Conservation (phyloP, 2,888 invertebrate species). For the Gandaritis pyraliata region DNA sequence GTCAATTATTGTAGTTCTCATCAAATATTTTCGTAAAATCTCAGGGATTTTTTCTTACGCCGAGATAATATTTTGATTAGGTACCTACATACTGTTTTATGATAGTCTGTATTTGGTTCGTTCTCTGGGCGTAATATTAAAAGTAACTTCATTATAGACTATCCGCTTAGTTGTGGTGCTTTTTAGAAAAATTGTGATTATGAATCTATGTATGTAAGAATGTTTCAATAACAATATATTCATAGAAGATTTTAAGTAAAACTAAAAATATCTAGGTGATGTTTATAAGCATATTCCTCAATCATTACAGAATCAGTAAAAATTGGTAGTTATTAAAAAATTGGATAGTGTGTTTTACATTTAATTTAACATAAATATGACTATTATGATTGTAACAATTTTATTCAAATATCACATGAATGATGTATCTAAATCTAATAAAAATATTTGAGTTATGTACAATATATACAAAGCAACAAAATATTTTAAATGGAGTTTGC, state of each 20-base stretch:
- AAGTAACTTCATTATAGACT: conserved; percentile 40
- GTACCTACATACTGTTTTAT: no score
- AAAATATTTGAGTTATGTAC: conserved; percentile 55
- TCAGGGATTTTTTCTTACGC: conserved; percentile 3
- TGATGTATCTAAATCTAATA: conserved; percentile 42
- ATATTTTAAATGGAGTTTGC: conserved; percentile 31
- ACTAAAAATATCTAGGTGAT: neutral
- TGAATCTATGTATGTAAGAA: conserved; percentile 23
- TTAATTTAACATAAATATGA: conserved; percentile 5
- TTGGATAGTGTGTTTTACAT: neutral
- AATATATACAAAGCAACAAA: conserved; percentile 58
- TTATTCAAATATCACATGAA: conserved; percentile 51
- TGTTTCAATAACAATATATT: conserved; percentile 4
- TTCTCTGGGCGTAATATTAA: conserved; percentile 1
- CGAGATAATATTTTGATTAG: no score
- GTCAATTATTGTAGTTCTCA: conserved; percentile 16
- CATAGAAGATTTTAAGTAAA: neutral
- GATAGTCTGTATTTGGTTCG: no score
- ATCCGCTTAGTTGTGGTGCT: conserved; percentile 71
- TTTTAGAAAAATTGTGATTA: conserved; percentile 58
- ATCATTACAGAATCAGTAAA: no score
- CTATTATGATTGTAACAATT: conserved; percentile 31
- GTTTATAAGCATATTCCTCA: neutral
- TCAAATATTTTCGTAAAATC: neutral
- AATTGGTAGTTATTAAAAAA: no score